phyloP scores from a whole-genome alignment of 2,888 invertebrate species.

The Linyphia triangularis region DNA sequence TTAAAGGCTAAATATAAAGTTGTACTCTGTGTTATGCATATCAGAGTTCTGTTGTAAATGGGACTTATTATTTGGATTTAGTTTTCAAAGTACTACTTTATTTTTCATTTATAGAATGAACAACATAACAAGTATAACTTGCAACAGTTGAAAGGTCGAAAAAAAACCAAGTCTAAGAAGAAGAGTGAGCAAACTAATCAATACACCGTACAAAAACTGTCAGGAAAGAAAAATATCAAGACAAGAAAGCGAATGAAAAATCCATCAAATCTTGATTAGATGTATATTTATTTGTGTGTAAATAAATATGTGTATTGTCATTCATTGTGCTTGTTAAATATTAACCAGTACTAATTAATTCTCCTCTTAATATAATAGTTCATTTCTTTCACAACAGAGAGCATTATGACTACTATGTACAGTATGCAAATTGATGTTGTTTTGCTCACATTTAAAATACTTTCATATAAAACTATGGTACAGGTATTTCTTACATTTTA shows the following conservation, averaged over 20 bases:
- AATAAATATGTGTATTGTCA: conserved; percentile 25
- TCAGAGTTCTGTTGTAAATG: too few species aligned
- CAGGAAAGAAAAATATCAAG: conserved; percentile 25
- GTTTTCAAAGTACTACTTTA: background rate
- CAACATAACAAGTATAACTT: conserved; percentile 12
- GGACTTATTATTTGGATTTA: too few species aligned
- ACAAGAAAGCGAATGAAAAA: conserved; percentile 33
- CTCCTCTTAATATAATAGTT: too few species aligned
- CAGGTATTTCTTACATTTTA: too few species aligned
- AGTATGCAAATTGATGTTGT: too few species aligned
- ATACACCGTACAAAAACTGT: conserved; percentile 21
- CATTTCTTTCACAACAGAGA: too few species aligned
- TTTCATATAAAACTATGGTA: too few species aligned
- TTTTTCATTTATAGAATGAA: background rate
- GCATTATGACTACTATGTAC: too few species aligned
- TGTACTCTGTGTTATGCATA: too few species aligned
- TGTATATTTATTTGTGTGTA: conserved; percentile 9
- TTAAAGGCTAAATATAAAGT: too few species aligned
- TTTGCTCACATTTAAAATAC: too few species aligned
- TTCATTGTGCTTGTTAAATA: background rate
- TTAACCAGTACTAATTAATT: too few species aligned
- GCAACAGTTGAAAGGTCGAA: conserved; percentile 39
- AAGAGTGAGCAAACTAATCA: background rate
- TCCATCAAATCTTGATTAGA: conserved; percentile 25
- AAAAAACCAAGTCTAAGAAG: conserved; percentile 30